phyloP scores from a whole-genome alignment of 2,113 vertebrate species.

The Reinhardtius hippoglossoides region DNA sequence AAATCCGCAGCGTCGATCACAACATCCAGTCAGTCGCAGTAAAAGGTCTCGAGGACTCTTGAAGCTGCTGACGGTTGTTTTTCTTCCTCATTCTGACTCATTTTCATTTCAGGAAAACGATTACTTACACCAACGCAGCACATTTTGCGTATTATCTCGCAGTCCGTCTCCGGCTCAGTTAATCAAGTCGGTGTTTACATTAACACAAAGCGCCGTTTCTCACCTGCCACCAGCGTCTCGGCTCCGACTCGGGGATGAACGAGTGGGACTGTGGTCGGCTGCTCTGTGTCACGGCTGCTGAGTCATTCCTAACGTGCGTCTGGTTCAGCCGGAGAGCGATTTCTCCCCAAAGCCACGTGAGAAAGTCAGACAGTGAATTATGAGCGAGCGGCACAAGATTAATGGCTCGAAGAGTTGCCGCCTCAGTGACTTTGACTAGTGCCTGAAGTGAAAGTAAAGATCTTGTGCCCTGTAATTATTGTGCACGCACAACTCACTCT shows the following conservation, averaged over 20 bases:
- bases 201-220: slow-evolving; percentile 36
- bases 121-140: slow-evolving; percentile 16
- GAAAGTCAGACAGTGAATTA: slow-evolving; percentile 37
- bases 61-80: neutral
- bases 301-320: slow-evolving; percentile 48
- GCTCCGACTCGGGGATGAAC: slow-evolving; percentile 27
- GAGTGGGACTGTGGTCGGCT: slow-evolving; percentile 32
- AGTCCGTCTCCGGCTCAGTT: slow-evolving; percentile 17
- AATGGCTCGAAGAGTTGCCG: slow-evolving; percentile 19
- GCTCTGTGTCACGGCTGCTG: slow-evolving; percentile 54
- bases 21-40: neutral
- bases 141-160: slow-evolving; percentile 6
- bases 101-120: neutral
- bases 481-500: neutral
- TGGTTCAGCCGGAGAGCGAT: slow-evolving; percentile 45
- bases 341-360: slow-evolving; percentile 30
- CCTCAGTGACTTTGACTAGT: slow-evolving; percentile 29
- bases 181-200: slow-evolving; percentile 41
- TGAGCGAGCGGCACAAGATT: slow-evolving; percentile 36
- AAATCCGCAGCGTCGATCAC: neutral
- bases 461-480: slow-evolving; percentile 23
- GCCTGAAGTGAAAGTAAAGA: slow-evolving; percentile 26
- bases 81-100: neutral
- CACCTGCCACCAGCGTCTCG: slow-evolving; percentile 35
- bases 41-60: neutral